Percentiles rank a stretch among this genome's conserved stretches.
phyloP scores from a whole-genome alignment of 2,113 vertebrate species.

The Atherinomorus stipes region DNA sequence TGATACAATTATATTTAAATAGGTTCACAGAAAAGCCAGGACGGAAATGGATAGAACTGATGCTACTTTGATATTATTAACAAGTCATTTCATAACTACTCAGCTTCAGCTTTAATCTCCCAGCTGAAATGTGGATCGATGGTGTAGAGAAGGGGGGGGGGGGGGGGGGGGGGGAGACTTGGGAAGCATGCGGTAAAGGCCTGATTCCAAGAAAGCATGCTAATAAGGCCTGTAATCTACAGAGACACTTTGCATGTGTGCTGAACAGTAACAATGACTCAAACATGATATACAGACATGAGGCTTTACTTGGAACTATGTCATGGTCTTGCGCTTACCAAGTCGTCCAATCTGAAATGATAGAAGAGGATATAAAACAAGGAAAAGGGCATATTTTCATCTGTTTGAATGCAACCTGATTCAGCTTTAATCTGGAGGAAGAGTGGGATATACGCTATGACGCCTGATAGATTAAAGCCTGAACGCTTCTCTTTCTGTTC shows the following conservation, averaged over 20 bases:
- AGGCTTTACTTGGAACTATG: background rate
- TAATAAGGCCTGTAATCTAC: slow-evolving; percentile 68
- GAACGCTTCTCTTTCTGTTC: slow-evolving; percentile 55
- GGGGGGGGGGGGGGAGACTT: slow-evolving; percentile 12
- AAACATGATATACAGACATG: background rate
- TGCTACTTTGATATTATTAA: too few relatives aligned
- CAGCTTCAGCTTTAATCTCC: slow-evolving; percentile 9
- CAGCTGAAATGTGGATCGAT: slow-evolving; percentile 21
- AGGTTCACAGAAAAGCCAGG: background rate
- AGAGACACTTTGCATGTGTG: slow-evolving; percentile 36
- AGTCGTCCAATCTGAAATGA: background rate
- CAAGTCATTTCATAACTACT: background rate
- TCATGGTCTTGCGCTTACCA: background rate
- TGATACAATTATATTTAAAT: background rate
- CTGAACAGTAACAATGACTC: background rate
- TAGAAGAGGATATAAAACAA: slow-evolving; percentile 8
- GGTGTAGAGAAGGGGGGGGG: background rate
- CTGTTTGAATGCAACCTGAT: slow-evolving; percentile 56
- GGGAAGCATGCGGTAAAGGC: slow-evolving; percentile 18
- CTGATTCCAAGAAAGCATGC: slow-evolving; percentile 59
- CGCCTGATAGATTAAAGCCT: slow-evolving; percentile 78
- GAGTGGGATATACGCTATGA: slow-evolving; percentile 64
- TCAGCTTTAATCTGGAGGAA: slow-evolving; percentile 76
- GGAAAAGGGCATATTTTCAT: slow-evolving; percentile 54
- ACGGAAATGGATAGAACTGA: background rate